phyloP scores from a whole-genome alignment of 92 coral and sea anemone genomes.

The Siderastrea siderea region DNA sequence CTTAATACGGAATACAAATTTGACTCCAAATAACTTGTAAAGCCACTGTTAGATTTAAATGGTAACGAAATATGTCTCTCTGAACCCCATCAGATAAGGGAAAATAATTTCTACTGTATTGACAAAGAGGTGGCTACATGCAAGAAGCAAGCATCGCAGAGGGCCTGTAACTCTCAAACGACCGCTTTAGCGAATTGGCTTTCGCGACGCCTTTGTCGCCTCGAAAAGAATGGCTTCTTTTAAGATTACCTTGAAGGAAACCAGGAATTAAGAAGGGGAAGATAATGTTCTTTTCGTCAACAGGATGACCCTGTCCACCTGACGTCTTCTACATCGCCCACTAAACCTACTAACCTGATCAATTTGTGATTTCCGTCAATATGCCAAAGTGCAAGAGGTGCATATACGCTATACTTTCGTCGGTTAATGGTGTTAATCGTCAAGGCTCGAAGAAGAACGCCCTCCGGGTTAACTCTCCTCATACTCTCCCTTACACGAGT shows the following conservation, averaged over 20 bases:
- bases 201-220: no score
- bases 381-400: constrained; percentile 11
- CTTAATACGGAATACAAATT: background rate
- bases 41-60: no score
- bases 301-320: background rate
- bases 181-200: no score
- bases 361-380: constrained; percentile 12
- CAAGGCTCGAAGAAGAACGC: constrained; percentile 38
- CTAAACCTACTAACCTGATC: constrained; percentile 8
- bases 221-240: no score
- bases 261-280: background rate
- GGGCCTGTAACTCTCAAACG: no score
- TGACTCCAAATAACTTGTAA: background rate
- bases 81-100: constrained; percentile 1
- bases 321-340: background rate
- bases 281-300: constrained; percentile 6
- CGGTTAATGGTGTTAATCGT: constrained; percentile 33
- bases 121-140: constrained; percentile 5
- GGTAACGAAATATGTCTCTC: no score
- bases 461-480: constrained; percentile 54
- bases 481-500: constrained; percentile 34
- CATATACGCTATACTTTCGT: constrained; percentile 9
- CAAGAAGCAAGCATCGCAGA: no score
- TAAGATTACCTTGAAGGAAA: no score
- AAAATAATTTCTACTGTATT: background rate